Percentiles rank a stretch among this genome's conserved stretches.
phyloP scores from a whole-genome alignment of 2,888 invertebrate genomes.

The Perizoma flavofasciatum region DNA sequence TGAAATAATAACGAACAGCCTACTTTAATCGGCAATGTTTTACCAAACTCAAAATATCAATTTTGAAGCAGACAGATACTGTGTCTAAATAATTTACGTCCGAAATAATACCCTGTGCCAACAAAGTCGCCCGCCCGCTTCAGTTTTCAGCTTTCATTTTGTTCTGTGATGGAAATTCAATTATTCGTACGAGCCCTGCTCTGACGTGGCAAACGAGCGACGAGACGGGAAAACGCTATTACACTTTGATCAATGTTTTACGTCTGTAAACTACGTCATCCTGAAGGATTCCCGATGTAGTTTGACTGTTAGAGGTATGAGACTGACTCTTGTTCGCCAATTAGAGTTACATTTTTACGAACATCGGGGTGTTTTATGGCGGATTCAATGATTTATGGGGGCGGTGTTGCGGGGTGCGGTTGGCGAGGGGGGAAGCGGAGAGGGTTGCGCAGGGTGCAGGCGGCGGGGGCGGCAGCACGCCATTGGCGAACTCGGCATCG shows the following conservation, averaged over 20 bases:
- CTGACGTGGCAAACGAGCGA: conserved; percentile 62
- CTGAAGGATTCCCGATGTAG: conserved; percentile 61
- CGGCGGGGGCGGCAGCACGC: conserved; percentile 75
- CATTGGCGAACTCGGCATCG: conserved; percentile 82
- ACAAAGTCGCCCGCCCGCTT: conserved; percentile 74
- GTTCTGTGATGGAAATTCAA: conserved; percentile 82
- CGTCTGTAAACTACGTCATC: conserved; percentile 62
- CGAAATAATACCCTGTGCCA: conserved; percentile 78
- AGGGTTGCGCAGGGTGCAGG: conserved; percentile 74
- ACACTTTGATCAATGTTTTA: conserved; percentile 77
- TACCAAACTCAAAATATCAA: conserved; percentile 56
- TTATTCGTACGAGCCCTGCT: conserved; percentile 76
- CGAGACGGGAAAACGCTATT: conserved; percentile 60
- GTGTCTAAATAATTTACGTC: conserved; percentile 78
- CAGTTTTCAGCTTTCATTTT: conserved; percentile 82
- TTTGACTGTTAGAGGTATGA: conserved; percentile 68
- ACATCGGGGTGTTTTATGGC: conserved; percentile 82
- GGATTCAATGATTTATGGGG: conserved; percentile 83
- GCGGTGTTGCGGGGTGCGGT: conserved; percentile 75
- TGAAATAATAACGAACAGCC: conserved; percentile 8
- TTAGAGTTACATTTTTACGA: conserved; percentile 83
- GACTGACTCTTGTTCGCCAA: conserved; percentile 77
- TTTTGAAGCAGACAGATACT: conserved; percentile 64
- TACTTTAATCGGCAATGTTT: conserved; percentile 9
- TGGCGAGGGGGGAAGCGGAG: conserved; percentile 61